Conservation (phyloP, 1,140 invertebrate species). For the Micrasema longulum region DNA sequence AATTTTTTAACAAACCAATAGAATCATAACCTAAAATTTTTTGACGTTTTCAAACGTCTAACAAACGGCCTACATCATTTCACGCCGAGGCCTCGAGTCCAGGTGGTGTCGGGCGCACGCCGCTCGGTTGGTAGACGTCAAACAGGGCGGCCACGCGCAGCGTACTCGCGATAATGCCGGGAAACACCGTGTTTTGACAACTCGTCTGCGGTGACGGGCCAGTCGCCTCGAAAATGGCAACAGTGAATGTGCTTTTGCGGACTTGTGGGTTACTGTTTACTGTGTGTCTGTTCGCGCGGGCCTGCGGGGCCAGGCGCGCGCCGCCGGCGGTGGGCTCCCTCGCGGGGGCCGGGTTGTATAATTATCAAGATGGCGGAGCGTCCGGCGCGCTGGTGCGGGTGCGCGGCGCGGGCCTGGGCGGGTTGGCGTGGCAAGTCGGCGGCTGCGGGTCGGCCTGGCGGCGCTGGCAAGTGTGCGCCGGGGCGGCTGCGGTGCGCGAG, state of each 20-base stretch:
- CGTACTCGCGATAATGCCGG: slow-evolving; percentile 13
- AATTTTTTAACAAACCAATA: no score
- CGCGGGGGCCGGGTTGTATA: slow-evolving; percentile 48
- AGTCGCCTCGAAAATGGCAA: slow-evolving; percentile 59
- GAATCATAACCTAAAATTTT: no score
- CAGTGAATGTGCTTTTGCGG: slow-evolving; percentile 61
- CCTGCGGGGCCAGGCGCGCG: slow-evolving; percentile 29
- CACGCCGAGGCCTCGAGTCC: no score
- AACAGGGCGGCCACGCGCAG: not conserved
- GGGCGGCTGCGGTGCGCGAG: not conserved
- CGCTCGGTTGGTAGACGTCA: not conserved
- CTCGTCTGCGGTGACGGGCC: slow-evolving; percentile 12
- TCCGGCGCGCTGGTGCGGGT: slow-evolving; percentile 55
- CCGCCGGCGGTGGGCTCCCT: slow-evolving; percentile 59
- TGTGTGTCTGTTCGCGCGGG: slow-evolving; percentile 58
- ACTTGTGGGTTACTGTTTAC: slow-evolving; percentile 64
- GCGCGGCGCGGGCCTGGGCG: slow-evolving; percentile 55
- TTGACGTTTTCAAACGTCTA: no score
- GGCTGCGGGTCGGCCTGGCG: no score
- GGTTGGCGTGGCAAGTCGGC: no score
- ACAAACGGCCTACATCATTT: no score
- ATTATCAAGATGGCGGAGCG: slow-evolving; percentile 59
- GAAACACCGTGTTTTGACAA: slow-evolving; percentile 31
- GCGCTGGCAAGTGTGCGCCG: not conserved
- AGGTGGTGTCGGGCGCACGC: no score